Conservation (phyloP, 2,888 invertebrate species). For the Temnothorax ravouxi region DNA sequence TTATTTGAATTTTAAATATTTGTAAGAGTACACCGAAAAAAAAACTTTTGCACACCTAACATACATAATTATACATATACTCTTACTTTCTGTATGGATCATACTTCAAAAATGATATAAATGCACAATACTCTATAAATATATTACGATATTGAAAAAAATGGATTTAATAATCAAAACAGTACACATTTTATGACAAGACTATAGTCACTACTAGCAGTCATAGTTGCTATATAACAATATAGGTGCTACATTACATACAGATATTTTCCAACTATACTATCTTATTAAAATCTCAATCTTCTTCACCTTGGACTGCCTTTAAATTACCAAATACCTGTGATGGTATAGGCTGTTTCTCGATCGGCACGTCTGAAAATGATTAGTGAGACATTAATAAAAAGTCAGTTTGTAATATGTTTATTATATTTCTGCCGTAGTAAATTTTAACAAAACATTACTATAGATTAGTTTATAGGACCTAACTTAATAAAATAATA, state of each 20-base stretch:
- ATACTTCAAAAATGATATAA: background rate
- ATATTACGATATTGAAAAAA: background rate
- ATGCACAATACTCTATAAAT: background rate
- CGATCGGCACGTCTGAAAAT: constrained; percentile 90
- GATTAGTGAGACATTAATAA: constrained; percentile 34
- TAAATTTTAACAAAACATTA: background rate
- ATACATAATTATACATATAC: no score
- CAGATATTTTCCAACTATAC: background rate
- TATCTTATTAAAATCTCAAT: constrained; percentile 48
- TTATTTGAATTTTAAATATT: no score
- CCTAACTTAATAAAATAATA: background rate
- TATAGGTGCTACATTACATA: background rate
- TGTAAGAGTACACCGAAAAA: no score
- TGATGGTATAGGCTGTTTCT: constrained; percentile 94
- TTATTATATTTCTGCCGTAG: background rate
- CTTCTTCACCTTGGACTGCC: constrained; percentile 70
- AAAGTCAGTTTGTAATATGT: background rate
- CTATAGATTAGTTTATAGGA: background rate
- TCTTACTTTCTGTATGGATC: no score
- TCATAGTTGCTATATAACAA: background rate
- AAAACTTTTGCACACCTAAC: no score
- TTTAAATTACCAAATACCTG: constrained; percentile 96
- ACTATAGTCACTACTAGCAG: background rate
- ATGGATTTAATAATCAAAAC: background rate
- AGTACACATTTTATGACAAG: constrained; percentile 2